phyloP scores from a whole-genome alignment of 2,888 invertebrate genomes.

The Mallateleia sp. region DNA sequence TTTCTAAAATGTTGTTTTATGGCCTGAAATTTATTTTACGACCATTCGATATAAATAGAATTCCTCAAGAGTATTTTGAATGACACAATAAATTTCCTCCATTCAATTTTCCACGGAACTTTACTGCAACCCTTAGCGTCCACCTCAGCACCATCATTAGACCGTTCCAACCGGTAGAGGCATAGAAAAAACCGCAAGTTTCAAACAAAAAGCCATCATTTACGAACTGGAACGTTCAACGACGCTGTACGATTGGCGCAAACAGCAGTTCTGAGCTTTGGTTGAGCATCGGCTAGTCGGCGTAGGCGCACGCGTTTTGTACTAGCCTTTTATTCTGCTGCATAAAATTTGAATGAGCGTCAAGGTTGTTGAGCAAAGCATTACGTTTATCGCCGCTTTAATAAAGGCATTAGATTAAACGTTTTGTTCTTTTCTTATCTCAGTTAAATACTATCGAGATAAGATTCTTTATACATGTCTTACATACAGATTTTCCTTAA shows the following conservation, averaged over 20 bases:
- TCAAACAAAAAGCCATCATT: conserved; percentile 43
- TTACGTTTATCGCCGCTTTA: conserved; percentile 62
- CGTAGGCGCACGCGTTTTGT: conserved; percentile 59
- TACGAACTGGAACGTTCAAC: conserved; percentile 44
- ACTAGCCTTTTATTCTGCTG: conserved; percentile 50
- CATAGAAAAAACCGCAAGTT: conserved; percentile 38
- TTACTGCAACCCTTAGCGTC: conserved; percentile 49
- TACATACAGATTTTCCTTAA: too few relatives aligned
- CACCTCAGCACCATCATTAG: conserved; percentile 47
- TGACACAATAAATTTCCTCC: conserved; percentile 38
- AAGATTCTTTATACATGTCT: conserved; percentile 24
- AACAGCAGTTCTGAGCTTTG: conserved; percentile 20
- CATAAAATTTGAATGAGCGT: conserved; percentile 85
- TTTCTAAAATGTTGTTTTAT: conserved; percentile 8
- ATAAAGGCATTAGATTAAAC: conserved; percentile 68
- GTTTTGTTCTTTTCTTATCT: conserved; percentile 50
- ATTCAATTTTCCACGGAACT: conserved; percentile 31
- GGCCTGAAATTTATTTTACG: conserved; percentile 9
- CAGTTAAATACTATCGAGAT: conserved; percentile 32
- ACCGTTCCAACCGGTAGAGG: conserved; percentile 17
- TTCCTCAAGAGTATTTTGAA: conserved; percentile 34
- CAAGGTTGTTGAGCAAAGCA: conserved; percentile 61
- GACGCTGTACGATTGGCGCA: conserved; percentile 32
- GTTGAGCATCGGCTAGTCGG: conserved; percentile 32
- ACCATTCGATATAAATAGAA: conserved; percentile 16